Evolutionary conservation across 1,140 invertebrate genomes (phyloP).

Genomic region (Dryas iulia): DNA sequence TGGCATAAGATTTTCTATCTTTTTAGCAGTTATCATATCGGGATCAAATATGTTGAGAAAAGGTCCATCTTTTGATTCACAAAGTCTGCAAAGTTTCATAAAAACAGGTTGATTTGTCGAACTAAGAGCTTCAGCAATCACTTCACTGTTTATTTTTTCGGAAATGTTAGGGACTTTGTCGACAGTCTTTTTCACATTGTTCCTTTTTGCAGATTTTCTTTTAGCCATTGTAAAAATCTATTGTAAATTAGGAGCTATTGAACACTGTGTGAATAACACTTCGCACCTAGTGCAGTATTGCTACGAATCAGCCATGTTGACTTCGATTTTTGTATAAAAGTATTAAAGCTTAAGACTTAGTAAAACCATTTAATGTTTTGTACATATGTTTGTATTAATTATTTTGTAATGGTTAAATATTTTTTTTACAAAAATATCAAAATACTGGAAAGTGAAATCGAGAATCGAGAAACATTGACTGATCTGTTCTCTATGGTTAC

Average conservation of each 20-base stretch:
- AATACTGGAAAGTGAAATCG: neutral
- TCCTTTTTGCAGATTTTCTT: slow-evolving; percentile 58
- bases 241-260: neutral
- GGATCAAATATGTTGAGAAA: slow-evolving; percentile 71
- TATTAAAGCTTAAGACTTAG: neutral
- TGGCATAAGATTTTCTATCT: slow-evolving; percentile 69
- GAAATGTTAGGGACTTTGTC: slow-evolving; percentile 19
- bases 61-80: slow-evolving; percentile 69
- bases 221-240: slow-evolving; percentile 45
- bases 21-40: slow-evolving; percentile 59
- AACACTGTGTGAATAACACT: neutral
- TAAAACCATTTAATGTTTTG: neutral
- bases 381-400: neutral
- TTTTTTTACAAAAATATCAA: neutral
- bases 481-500: too few species aligned
- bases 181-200: slow-evolving; percentile 37
- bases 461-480: neutral
- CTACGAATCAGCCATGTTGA: slow-evolving; percentile 23
- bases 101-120: slow-evolving; percentile 44
- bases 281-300: slow-evolving; percentile 8
- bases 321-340: neutral
- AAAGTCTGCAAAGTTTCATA: slow-evolving; percentile 66
- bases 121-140: slow-evolving; percentile 47
- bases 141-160: slow-evolving; percentile 41
- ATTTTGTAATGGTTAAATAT: neutral